phyloP scores from a whole-genome alignment of 2,888 invertebrate species.

The Patella ulyssiponensis region DNA sequence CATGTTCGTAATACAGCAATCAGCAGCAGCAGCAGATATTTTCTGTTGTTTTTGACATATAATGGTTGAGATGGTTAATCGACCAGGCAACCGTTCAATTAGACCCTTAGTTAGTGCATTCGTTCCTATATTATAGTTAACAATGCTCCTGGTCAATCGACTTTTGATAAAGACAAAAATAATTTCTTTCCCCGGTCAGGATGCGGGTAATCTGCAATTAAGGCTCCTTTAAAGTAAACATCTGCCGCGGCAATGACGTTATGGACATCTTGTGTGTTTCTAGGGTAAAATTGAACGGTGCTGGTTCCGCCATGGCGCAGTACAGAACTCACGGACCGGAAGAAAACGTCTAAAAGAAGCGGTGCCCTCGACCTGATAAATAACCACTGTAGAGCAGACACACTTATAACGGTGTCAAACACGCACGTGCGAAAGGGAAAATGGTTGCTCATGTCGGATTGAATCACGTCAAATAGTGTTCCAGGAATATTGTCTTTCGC shows the following conservation, averaged over 20 bases:
- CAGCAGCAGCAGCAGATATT: too few relatives aligned
- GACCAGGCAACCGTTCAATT: too few relatives aligned
- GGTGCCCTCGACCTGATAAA: slow-evolving; percentile 21
- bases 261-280: slow-evolving; percentile 25
- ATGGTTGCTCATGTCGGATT: slow-evolving; percentile 27
- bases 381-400: slow-evolving; percentile 44
- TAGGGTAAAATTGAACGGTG: slow-evolving; percentile 43
- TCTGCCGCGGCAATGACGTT: slow-evolving; percentile 25
- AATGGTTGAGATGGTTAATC: too few relatives aligned
- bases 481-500: slow-evolving; percentile 7
- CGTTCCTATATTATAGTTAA: neutral
- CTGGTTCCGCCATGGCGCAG: slow-evolving; percentile 30
- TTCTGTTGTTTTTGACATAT: too few relatives aligned
- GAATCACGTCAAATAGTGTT: slow-evolving; percentile 26
- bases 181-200: slow-evolving; percentile 39
- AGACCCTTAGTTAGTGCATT: too few relatives aligned
- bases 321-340: slow-evolving; percentile 29
- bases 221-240: slow-evolving; percentile 34
- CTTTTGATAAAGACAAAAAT: slow-evolving; percentile 35
- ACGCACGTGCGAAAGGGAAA: slow-evolving; percentile 32
- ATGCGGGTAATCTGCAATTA: slow-evolving; percentile 40
- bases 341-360: slow-evolving; percentile 29
- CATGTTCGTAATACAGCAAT: too few relatives aligned
- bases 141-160: neutral
- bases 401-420: slow-evolving; percentile 38